These are phyloP conservation scores for Drosophila melanogaster DNA, from an alignment of 1,140 invertebrate genomes.

Conservation along the genomic window DNA sequence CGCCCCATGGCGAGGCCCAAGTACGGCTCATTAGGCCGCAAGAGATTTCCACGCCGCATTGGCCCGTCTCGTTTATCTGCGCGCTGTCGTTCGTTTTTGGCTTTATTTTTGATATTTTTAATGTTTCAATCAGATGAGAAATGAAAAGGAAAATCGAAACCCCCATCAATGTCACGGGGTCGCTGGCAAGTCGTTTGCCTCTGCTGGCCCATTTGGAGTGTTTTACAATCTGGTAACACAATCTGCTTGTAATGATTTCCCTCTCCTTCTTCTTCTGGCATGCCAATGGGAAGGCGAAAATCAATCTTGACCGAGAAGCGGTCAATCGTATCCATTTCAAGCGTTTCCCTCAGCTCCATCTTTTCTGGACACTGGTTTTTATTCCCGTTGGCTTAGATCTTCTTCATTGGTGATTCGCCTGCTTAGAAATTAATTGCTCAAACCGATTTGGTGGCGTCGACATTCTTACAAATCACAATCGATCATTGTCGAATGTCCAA, in stretches of 20 bases:
- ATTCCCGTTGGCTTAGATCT: background rate
- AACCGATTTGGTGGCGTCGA: slow-evolving; percentile 40
- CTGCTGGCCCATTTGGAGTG: slow-evolving; percentile 44
- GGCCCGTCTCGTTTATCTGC: slow-evolving; percentile 25
- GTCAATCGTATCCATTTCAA: slow-evolving; percentile 70
- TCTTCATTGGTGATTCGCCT: slow-evolving; percentile 36
- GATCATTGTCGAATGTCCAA: slow-evolving; percentile 66
- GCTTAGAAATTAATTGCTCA: slow-evolving; percentile 56
- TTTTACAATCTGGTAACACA: slow-evolving; percentile 77
- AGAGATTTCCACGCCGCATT: slow-evolving; percentile 42
- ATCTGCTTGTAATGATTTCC: slow-evolving; percentile 55
- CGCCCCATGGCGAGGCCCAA: slow-evolving; percentile 61
- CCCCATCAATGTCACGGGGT: slow-evolving; percentile 72
- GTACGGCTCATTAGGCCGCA: slow-evolving; percentile 70
- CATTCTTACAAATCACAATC: slow-evolving; percentile 77
- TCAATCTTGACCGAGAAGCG: slow-evolving; percentile 64
- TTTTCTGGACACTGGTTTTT: slow-evolving; percentile 2
- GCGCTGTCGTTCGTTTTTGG: slow-evolving; percentile 8
- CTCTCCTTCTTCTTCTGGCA: background rate
- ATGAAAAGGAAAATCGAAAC: slow-evolving; percentile 77
- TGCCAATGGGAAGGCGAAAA: slow-evolving; percentile 50
- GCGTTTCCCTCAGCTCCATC: slow-evolving; percentile 25
- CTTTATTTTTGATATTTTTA: slow-evolving; percentile 50
- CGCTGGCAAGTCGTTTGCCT: slow-evolving; percentile 4
- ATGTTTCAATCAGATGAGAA: slow-evolving; percentile 79